These are phyloP conservation scores for Calvadosia cruxmelitensis DNA, from an alignment of 30 jellyfish, hydroid and myxozoan genomes.

Conservation along the genomic window DNA sequence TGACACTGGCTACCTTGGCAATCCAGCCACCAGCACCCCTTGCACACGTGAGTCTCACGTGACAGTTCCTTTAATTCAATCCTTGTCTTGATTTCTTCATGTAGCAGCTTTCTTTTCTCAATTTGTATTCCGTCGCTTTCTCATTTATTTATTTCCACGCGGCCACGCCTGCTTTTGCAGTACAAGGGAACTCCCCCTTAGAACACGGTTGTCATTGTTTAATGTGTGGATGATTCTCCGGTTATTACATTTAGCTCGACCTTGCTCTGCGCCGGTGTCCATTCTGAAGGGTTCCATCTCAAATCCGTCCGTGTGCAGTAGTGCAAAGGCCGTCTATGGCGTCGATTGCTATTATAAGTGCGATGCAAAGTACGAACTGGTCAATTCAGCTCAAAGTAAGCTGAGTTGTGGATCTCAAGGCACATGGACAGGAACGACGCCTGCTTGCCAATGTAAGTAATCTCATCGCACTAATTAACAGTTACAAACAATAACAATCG, in stretches of 20 bases:
- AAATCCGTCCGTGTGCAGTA: conserved; percentile 27
- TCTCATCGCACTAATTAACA: too few relatives aligned
- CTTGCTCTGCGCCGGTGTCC: conserved; percentile 38
- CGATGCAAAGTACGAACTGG: conserved; percentile 38
- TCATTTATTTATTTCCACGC: too few relatives aligned
- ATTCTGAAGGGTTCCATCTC: conserved; percentile 30
- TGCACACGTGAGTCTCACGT: conserved; percentile 53
- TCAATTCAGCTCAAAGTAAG: conserved; percentile 27
- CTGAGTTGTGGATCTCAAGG: conserved; percentile 30
- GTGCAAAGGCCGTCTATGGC: conserved; percentile 42
- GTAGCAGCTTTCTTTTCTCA: too few relatives aligned
- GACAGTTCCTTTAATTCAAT: not conserved
- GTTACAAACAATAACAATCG: too few relatives aligned
- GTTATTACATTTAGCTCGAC: too few relatives aligned
- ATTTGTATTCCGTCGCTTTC: too few relatives aligned
- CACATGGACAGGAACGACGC: conserved; percentile 37
- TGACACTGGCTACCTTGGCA: conserved; percentile 54
- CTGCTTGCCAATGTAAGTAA: conserved; percentile 68
- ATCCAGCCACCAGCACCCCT: conserved; percentile 26
- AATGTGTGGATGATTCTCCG: too few relatives aligned
- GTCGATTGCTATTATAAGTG: conserved; percentile 63
- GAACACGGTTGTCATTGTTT: too few relatives aligned
- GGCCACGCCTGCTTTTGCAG: too few relatives aligned
- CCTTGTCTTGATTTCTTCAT: too few relatives aligned
- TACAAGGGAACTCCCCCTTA: too few relatives aligned